Conservation (phyloP, 2,797 vertebrate species). For the Meriones psammophilus region DNA sequence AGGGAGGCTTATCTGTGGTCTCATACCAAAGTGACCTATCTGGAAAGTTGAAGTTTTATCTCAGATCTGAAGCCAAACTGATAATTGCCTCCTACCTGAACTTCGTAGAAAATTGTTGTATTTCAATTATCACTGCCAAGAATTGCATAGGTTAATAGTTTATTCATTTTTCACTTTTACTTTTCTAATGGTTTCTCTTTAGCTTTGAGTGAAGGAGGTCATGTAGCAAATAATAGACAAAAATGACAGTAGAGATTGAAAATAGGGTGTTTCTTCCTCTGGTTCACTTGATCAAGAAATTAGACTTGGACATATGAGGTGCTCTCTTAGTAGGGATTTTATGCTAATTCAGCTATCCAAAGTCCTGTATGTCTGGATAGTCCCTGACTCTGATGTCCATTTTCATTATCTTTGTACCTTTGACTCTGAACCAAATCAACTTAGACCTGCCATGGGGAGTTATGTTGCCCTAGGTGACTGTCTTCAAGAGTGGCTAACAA, state of each 20-base stretch:
- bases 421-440: slow-evolving; percentile 40
- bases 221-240: slow-evolving; percentile 55
- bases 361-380: neutral
- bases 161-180: neutral
- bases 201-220: slow-evolving; percentile 22
- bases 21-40: slow-evolving; percentile 10
- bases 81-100: slow-evolving; percentile 35
- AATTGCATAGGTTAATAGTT: slow-evolving; percentile 27
- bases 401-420: slow-evolving; percentile 4
- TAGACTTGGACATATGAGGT: neutral
- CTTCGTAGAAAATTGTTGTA: neutral
- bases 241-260: slow-evolving; percentile 16
- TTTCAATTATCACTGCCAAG: slow-evolving; percentile 3
- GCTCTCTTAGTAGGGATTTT: slow-evolving; percentile 24
- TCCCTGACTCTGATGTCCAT: neutral
- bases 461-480: slow-evolving; percentile 40
- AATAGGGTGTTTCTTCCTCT: neutral
- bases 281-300: neutral
- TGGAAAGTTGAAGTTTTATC: slow-evolving; percentile 47
- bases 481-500: slow-evolving; percentile 36
- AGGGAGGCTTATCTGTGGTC: neutral
- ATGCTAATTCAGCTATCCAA: neutral
- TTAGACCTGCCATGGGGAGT: slow-evolving; percentile 26
- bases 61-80: slow-evolving; percentile 29
- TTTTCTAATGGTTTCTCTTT: slow-evolving; percentile 38